Base-by-base conservation (phyloP, 2,888 invertebrate genomes). In the Actias luna region DNA sequence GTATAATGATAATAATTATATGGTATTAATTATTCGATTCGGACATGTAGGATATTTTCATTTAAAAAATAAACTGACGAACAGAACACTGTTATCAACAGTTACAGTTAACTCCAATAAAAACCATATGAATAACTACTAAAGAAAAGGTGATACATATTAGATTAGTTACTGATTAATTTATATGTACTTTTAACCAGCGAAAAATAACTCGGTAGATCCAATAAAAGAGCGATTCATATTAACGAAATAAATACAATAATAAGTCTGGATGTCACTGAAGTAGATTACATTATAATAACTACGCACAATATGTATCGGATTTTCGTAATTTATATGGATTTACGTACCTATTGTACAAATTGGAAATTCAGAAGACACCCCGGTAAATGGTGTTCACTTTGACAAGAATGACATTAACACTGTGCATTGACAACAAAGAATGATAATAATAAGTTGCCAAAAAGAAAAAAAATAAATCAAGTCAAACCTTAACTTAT, bases 261-360 rank as follows among this genome's bases (percentile, higher is more conserved):
- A 67, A 57, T 68, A 64, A 58, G 55, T 42, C 42, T 35, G 52
- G 33, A 60, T 61, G 31, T 27, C 39, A 71, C 59, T 29, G 57
- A 35, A 36, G 1, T 60, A 33, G 66, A 67, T 64, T 50, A 63
- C 29, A 68, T 61, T 10, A 31, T 58, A 61, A 60, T 33, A 62
- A 46, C 12, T 50, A 57, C 57, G 36, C 67, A 77, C 2, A 65
- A 64, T 65, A 63, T 36, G 60, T 63, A 67, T n/a, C 36, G 14
- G 85, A 87, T 87, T 81, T 71, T 36, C 50, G 16, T 64, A 65
- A 64, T 71, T 74, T 70, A 65, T 66, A 29, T 36, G 61, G 85
- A 86, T 86, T 74, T 76, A 62, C 71, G 80, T 86, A 87, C 87
- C 86, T 85, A 80, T 66, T 68, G 58, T 59, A 67, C 75, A 69